phyloP scores from a whole-genome alignment of 1,140 invertebrate genomes.

The Laupala kohalensis region DNA sequence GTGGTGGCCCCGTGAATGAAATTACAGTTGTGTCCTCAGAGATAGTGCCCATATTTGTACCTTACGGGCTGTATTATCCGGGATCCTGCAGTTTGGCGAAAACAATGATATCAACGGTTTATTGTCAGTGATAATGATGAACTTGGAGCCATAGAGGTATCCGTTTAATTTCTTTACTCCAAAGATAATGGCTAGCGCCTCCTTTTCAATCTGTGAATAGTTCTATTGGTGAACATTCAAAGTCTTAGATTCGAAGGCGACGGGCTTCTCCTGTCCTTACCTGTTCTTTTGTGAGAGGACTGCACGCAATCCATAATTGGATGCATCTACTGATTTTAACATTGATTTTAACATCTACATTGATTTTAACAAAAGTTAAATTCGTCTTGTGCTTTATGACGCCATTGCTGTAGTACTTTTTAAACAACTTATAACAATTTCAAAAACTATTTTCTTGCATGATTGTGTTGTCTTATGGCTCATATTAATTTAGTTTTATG shows the following conservation, averaged over 20 bases:
- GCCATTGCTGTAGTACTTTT: too few relatives aligned
- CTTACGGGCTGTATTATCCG: too few relatives aligned
- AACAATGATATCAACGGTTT: constrained; percentile 32
- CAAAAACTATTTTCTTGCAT: too few relatives aligned
- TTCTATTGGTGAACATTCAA: constrained; percentile 25
- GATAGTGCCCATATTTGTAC: too few relatives aligned
- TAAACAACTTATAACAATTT: too few relatives aligned
- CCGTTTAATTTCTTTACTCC: constrained; percentile 20
- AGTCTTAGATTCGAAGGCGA: constrained; percentile 23
- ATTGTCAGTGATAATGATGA: constrained; percentile 30
- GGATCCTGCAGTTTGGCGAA: constrained; percentile 21
- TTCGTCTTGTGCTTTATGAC: too few relatives aligned
- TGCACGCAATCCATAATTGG: constrained; percentile 24
- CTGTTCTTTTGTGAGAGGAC: constrained; percentile 23
- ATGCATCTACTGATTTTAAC: constrained; percentile 25
- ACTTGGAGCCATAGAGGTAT: constrained; percentile 28
- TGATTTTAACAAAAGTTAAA: too few relatives aligned
- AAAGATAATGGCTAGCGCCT: constrained; percentile 25
- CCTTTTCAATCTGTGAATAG: constrained; percentile 34
- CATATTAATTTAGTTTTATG: too few relatives aligned
- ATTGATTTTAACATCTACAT: too few relatives aligned
- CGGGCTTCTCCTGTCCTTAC: constrained; percentile 22
- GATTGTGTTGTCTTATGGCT: too few relatives aligned
- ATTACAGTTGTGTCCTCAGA: too few relatives aligned
- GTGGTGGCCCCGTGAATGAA: too few relatives aligned